Percentiles rank a stretch among this genome's conserved stretches.
These are phyloP conservation scores for Phyllotis vaccarum DNA, from an alignment of 2,797 vertebrate species.

Conservation along the genomic window DNA sequence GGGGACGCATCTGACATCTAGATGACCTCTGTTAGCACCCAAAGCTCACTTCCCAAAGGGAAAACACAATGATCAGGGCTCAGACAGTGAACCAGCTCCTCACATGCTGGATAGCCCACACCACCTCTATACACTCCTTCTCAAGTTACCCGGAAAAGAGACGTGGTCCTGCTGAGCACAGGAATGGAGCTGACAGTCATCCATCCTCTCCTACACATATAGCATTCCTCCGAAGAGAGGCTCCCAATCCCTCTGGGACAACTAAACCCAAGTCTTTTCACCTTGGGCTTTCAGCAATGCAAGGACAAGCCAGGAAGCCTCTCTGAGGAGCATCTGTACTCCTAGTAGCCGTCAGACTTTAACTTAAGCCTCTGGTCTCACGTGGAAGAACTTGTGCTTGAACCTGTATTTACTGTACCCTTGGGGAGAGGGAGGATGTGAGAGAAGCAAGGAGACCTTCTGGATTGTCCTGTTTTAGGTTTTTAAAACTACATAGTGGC, in stretches of 20 bases:
- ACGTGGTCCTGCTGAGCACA: not conserved
- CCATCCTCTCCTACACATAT: not conserved
- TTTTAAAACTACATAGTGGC: not conserved
- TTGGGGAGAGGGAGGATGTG: not conserved
- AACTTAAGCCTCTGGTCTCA: not conserved
- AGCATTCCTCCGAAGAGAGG: not conserved
- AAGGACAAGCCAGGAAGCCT: not conserved
- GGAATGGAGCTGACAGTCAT: not conserved
- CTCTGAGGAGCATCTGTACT: not conserved
- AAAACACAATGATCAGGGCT: too few species aligned
- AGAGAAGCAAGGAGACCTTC: not conserved
- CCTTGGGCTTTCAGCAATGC: not conserved
- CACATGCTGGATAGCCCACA: not conserved
- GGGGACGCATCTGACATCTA: too few species aligned
- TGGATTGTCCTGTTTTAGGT: not conserved
- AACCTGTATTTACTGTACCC: not conserved
- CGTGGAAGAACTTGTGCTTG: not conserved
- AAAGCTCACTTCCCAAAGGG: too few species aligned
- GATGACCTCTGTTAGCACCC: too few species aligned
- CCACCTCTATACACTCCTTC: not conserved
- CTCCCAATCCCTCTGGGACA: too few species aligned
- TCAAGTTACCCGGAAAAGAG: not conserved
- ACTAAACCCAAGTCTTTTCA: not conserved
- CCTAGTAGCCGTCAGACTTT: not conserved
- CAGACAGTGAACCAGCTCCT: too few species aligned